A percentile compares a stretch with the other conserved stretches of the same genome.
Evolutionary conservation across 2,797 vertebrate species (phyloP).

Genomic region (Gymnopithys bicolor): DNA sequence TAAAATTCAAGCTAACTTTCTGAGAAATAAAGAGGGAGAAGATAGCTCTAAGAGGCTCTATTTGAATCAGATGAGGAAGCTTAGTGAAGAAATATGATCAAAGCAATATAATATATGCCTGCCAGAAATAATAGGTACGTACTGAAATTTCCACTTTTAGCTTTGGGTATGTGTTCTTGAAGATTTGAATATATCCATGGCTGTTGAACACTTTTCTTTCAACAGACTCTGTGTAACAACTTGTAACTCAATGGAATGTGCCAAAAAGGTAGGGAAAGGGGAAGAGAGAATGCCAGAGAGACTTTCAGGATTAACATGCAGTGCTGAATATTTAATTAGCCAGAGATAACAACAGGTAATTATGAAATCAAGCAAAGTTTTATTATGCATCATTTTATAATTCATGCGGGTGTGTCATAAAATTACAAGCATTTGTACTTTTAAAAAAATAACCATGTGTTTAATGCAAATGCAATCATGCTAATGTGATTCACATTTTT

Average conservation of each 20-base stretch:
- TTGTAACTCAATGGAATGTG: not conserved
- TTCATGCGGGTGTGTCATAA: slow-evolving; percentile 38
- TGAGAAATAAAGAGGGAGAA: not conserved
- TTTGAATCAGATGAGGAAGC: slow-evolving; percentile 6
- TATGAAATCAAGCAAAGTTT: slow-evolving; percentile 53
- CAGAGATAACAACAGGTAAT: slow-evolving; percentile 55
- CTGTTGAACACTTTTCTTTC: not conserved
- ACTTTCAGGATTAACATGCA: not conserved
- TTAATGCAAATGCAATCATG: slow-evolving; percentile 63
- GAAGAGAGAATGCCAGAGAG: not conserved
- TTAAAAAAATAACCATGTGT: slow-evolving; percentile 17
- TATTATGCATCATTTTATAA: slow-evolving; percentile 59
- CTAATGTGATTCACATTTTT: slow-evolving; percentile 43
- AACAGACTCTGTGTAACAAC: not conserved
- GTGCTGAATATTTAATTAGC: slow-evolving; percentile 58
- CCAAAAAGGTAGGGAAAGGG: not conserved
- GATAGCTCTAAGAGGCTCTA: not conserved
- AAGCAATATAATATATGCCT: not conserved
- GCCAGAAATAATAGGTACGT: slow-evolving; percentile 32
- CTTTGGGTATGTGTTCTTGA: not conserved
- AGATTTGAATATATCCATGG: not conserved
- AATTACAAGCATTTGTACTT: slow-evolving; percentile 57
- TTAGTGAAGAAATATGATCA: slow-evolving; percentile 36
- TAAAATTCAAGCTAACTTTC: not conserved
- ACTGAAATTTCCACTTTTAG: slow-evolving; percentile 13